Conservation (phyloP, 2,797 vertebrate species). For the Smutsia temminckii region DNA sequence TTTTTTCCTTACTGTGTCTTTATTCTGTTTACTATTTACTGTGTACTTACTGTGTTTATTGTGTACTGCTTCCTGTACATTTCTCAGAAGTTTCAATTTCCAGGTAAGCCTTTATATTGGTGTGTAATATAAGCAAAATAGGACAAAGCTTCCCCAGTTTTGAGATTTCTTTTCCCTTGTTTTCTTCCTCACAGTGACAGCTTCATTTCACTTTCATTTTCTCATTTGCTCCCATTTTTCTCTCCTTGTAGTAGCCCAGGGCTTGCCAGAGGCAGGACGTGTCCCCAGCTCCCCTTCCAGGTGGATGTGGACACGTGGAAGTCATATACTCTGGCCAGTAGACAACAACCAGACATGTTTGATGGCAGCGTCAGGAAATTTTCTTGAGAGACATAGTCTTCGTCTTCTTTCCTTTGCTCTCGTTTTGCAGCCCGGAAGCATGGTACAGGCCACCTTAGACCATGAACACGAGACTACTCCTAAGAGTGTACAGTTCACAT, state of each 20-base stretch:
- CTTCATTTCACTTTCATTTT: neutral
- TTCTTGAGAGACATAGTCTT: neutral
- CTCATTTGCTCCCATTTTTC: neutral
- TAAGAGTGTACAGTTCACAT: neutral
- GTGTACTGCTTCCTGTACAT: neutral
- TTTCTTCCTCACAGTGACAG: neutral
- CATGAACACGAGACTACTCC: neutral
- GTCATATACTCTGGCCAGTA: too few species aligned
- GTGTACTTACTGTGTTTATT: too few species aligned
- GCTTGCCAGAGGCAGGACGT: neutral
- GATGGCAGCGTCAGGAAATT: neutral
- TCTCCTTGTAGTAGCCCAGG: neutral
- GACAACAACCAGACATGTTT: neutral
- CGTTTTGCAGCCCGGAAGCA: neutral
- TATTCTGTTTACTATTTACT: neutral
- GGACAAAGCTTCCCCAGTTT: neutral
- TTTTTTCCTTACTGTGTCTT: neutral
- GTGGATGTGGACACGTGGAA: too few species aligned
- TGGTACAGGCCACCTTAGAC: neutral
- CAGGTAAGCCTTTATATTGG: neutral
- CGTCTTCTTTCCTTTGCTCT: neutral
- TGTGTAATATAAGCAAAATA: neutral
- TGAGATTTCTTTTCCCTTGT: constrained; percentile 6
- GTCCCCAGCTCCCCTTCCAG: neutral
- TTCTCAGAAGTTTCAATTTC: constrained; percentile 12